A percentile compares a stretch with the other conserved stretches of the same genome.
Conservation (phyloP, 2,113 vertebrate genomes). For the Nymphicus hollandicus region DNA sequence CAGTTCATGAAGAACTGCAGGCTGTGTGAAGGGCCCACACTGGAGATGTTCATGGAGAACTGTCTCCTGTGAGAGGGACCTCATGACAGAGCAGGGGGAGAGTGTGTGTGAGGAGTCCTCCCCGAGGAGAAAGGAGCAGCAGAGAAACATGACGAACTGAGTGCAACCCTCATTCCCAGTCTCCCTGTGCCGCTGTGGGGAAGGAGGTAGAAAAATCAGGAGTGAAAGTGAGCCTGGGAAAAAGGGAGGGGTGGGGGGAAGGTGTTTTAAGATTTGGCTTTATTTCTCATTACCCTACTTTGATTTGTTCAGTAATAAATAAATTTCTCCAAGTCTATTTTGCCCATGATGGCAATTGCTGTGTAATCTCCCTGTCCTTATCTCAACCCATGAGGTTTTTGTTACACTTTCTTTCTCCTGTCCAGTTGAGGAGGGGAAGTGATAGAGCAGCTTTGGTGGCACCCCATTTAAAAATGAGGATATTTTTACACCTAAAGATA, state of each 20-base stretch:
- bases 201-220: background rate
- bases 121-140: background rate
- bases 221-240: background rate
- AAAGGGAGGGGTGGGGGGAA: background rate
- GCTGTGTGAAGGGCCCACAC: accelerated
- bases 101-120: background rate
- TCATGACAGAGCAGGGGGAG: background rate
- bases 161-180: background rate
- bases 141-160: background rate
- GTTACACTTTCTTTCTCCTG: background rate
- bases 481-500: background rate
- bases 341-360: background rate
- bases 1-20: background rate
- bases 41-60: background rate
- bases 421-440: background rate
- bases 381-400: background rate
- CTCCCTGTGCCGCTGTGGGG: accelerated
- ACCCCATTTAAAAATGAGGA: background rate
- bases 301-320: background rate
- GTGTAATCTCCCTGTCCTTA: background rate
- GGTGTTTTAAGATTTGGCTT: background rate
- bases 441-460: background rate
- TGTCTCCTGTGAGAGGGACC: no score
- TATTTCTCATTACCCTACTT: background rate
- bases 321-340: background rate